These are phyloP conservation scores for Schizopygopsis pylzovi DNA, from an alignment of 2,797 vertebrate genomes.

Conservation along the genomic window DNA sequence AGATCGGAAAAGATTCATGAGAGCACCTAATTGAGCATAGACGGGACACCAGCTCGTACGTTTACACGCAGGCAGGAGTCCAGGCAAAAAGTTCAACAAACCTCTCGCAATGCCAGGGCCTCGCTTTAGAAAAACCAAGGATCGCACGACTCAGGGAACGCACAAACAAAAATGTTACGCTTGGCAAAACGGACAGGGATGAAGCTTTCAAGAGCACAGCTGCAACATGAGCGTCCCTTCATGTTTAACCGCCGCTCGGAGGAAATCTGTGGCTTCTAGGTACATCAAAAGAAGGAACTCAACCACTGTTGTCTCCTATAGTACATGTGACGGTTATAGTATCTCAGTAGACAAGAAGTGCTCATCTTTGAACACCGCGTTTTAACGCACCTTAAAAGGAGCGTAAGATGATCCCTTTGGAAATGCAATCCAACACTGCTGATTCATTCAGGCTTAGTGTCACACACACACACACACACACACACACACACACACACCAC, in stretches of 20 bases:
- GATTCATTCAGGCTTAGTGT: slow-evolving; percentile 48
- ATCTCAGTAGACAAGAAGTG: slow-evolving; percentile 47
- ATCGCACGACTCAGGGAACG: slow-evolving; percentile 34
- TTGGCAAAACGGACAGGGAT: slow-evolving; percentile 15
- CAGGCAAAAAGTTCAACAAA: slow-evolving; percentile 43
- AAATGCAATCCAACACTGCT: slow-evolving; percentile 48
- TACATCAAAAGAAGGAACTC: slow-evolving; percentile 45
- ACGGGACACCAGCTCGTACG: background rate
- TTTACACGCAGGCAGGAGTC: slow-evolving; percentile 49
- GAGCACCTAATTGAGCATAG: slow-evolving; percentile 43
- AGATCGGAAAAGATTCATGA: slow-evolving; percentile 44
- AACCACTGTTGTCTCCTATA: slow-evolving; percentile 44
- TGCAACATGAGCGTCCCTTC: slow-evolving; percentile 37
- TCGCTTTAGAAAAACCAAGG: slow-evolving; percentile 22
- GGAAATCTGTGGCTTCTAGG: slow-evolving; percentile 48
- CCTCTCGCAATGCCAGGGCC: slow-evolving; percentile 27
- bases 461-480: background rate
- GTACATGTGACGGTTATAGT: slow-evolving; percentile 54
- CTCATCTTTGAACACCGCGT: slow-evolving; percentile 48
- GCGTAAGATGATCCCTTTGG: slow-evolving; percentile 50
- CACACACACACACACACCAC: too few relatives aligned
- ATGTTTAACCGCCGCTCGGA: slow-evolving; percentile 12
- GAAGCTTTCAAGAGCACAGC: slow-evolving; percentile 44
- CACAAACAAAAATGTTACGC: slow-evolving; percentile 33
- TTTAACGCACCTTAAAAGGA: slow-evolving; percentile 51